Base-by-base conservation (phyloP, 2,888 invertebrate species). In the Mesorhabditis belari region DNA sequence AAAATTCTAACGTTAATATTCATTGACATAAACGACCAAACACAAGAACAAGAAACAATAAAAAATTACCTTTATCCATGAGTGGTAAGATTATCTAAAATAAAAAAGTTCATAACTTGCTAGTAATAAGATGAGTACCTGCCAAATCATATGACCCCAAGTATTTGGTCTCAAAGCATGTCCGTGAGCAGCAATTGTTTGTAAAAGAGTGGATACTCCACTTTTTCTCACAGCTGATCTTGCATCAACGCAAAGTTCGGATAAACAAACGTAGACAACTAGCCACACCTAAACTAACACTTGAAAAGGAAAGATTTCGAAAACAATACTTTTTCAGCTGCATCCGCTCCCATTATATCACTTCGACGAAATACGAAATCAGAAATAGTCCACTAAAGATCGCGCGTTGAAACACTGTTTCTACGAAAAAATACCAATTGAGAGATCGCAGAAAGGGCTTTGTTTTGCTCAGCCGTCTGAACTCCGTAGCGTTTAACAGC, bases 171-270 rank as follows among this genome's bases (percentile, higher is more conserved):
- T 55, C 6, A 72, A 62, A n/a, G 74, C 71, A 58, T 74, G 74
- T 26, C 74, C 74, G 51, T 98, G 96, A 0, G 95, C 93, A 0
- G 92, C 89, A 80, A 98, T 90, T 21, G 95, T 96, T 55, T 94
- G 94, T 84, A 98, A 95, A 60, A 98, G 84, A 0, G 98, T 98
- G 85, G 96, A 95, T 54, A 92, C 91, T 5, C 95, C 93, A 4
- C 94, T 94, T 59, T 77, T 77, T 4, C 96, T 87, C 0, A 96
- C 94, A 0, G 96, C 94, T 0, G 96, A 95, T 24, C 96, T 87
- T 9, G 89, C 85, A 83, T 98, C 96, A 51, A 95, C 92, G 81
- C 96, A 98, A 49, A 96, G 84, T 54, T 84, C 82, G 4, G 83
- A 83, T 9, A 85, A 80, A 57, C 82, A 80, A 17, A 79, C 76